These are phyloP conservation scores for Cancer borealis DNA, from an alignment of 2,888 invertebrate genomes.

Conservation along the genomic window DNA sequence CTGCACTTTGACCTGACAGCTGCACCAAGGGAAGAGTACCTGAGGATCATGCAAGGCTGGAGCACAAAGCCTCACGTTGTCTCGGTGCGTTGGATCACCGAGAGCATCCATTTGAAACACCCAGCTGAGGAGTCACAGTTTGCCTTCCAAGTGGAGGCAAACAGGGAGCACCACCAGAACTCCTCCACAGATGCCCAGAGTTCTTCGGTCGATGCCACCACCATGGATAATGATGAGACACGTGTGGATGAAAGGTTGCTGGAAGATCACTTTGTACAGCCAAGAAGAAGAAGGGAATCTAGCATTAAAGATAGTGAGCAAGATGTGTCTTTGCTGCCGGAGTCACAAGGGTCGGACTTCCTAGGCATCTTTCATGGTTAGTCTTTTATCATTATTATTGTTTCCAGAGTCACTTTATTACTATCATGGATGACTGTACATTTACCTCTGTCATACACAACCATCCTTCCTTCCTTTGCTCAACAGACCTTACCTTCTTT, in stretches of 20 bases:
- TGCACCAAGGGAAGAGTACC: slow-evolving; percentile 56
- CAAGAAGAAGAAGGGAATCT: not conserved
- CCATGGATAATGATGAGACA: slow-evolving; percentile 56
- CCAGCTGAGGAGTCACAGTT: slow-evolving; percentile 83
- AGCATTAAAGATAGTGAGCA: not conserved
- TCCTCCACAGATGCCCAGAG: slow-evolving; percentile 60
- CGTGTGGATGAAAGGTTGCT: slow-evolving; percentile 70
- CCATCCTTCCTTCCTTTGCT: no score
- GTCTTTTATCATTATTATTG: not conserved
- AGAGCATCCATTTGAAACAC: slow-evolving; percentile 85
- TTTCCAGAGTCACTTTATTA: not conserved
- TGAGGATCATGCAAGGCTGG: slow-evolving; percentile 62
- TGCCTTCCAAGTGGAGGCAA: slow-evolving; percentile 66
- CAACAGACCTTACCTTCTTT: no score
- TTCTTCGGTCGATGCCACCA: not conserved
- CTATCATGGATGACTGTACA: no score
- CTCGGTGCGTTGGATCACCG: slow-evolving; percentile 87
- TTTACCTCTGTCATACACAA: no score
- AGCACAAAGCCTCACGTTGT: slow-evolving; percentile 84
- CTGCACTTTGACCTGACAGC: not conserved
- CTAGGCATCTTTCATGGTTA: not conserved
- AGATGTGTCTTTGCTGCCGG: not conserved
- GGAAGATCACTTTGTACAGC: not conserved
- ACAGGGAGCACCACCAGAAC: slow-evolving; percentile 31
- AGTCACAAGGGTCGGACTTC: not conserved